Evolutionary conservation across 2,113 vertebrate genomes (phyloP), one percentile per base, ranked within the genome.

Genomic region (Corydoras maculifer): DNA sequence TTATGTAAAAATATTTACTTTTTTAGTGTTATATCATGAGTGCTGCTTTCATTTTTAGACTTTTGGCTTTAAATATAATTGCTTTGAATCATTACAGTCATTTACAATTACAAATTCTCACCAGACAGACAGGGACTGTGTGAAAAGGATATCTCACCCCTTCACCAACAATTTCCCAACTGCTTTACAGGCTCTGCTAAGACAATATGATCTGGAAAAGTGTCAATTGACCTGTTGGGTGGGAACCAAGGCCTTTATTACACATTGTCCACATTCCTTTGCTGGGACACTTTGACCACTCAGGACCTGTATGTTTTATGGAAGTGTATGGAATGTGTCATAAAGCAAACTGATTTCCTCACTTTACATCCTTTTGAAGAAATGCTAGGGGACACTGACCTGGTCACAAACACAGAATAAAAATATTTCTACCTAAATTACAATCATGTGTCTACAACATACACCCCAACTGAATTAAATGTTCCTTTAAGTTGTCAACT

Each of bases 211-310:
- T 62, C 51, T 58, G 55, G 48, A 32, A 57, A 66, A 62, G 68
- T 61, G 30, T 69, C 49, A 58, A 49, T 29, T 71, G 62, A 70
- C 35, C 15, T 68, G 68, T 77, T 82, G 82, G 80, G 79, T 72
- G 35, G 31, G 64, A 80, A 75, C 83, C 79, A 75, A 75, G 66
- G 66, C 60, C 75, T 75, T 67, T 30, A 51, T 67, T 67, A 63
- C 59, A 74, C 68, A 78, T 74, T 74, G 60, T 29, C 65, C 62
- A 69, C 68, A 81, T 82, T 81, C 77, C 62, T 66, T 55, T 65
- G 62, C 62, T 57, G 8, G 13, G 15, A 49, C 11, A n/a, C 14
- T 48, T 18, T 14, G 12, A 48, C 15, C 13, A 58, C 60, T 64
- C 51, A 59, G 29, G 14, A 15, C 13, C 25, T 59, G 10, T 11